Percentiles rank a stretch among this genome's conserved stretches.
phyloP scores from a whole-genome alignment of 2,888 invertebrate genomes.

The Drosophila prolongata region DNA sequence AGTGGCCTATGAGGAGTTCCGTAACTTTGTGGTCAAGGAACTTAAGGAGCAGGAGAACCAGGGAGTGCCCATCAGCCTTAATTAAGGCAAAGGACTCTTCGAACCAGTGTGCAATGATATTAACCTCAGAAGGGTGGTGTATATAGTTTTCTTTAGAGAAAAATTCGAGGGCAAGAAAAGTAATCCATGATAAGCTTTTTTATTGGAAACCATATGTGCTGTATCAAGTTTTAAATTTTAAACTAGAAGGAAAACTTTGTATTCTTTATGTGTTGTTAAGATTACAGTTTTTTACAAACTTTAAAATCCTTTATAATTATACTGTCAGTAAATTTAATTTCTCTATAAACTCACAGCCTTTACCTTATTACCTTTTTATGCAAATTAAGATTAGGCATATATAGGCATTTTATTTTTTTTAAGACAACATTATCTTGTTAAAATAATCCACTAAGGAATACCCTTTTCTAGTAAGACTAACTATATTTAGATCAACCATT shows the following conservation, averaged over 20 bases:
- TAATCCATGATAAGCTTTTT: neutral
- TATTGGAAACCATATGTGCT: neutral
- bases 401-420: too few relatives aligned
- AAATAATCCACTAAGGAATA: too few relatives aligned
- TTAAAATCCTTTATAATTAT: too few relatives aligned
- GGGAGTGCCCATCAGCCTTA: conserved; percentile 83
- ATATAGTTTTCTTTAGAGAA: neutral
- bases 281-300: too few relatives aligned
- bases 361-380: too few relatives aligned
- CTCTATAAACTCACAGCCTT: too few relatives aligned
- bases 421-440: too few relatives aligned
- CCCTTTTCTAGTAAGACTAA: too few relatives aligned
- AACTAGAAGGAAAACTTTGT: neutral
- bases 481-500: too few relatives aligned
- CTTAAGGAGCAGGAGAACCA: conserved; percentile 85
- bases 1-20: conserved; percentile 90
- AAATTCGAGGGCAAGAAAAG: neutral
- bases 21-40: conserved; percentile 88
- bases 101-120: conserved; percentile 37
- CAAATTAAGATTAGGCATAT: too few relatives aligned
- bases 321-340: too few relatives aligned
- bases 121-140: conserved; percentile 23
- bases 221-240: neutral
- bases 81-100: conserved; percentile 31
- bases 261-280: neutral